Evolutionary conservation across 2,113 vertebrate genomes (phyloP).

Genomic region (Mohoua ochrocephala): DNA sequence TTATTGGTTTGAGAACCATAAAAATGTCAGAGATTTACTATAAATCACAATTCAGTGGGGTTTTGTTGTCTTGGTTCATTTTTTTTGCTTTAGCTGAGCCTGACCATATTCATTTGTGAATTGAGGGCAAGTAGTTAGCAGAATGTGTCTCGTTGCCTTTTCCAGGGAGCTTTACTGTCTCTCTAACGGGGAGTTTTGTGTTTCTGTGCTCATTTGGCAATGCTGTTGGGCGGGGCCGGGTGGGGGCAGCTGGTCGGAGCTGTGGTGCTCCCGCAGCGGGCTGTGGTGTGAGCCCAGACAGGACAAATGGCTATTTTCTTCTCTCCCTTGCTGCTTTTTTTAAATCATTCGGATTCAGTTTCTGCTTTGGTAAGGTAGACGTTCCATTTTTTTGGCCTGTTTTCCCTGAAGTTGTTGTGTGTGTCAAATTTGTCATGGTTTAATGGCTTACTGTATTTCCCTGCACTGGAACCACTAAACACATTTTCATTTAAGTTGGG

Average conservation of each 20-base stretch:
- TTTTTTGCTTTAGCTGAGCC: not conserved
- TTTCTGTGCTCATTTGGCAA: not conserved
- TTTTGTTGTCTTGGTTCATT: not conserved
- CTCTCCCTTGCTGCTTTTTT: not conserved
- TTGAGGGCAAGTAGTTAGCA: not conserved
- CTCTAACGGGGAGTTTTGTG: not conserved
- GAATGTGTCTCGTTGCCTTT: not conserved
- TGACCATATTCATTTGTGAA: not conserved
- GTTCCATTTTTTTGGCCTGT: conserved; percentile 24
- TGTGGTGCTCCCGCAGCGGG: not conserved
- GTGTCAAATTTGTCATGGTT: conserved; percentile 53
- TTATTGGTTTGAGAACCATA: conserved; percentile 46
- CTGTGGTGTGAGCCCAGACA: not conserved
- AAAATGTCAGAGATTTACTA: conserved; percentile 27
- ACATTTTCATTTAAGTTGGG: conserved; percentile 58
- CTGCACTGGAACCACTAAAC: conserved; percentile 43
- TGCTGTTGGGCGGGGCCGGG: not conserved
- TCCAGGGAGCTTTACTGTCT: not conserved
- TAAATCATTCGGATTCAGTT: not conserved
- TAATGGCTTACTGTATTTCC: conserved; percentile 49
- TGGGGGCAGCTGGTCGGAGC: not conserved
- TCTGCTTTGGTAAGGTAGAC: conserved; percentile 1
- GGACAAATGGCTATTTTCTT: not conserved
- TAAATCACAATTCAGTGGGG: conserved; percentile 17
- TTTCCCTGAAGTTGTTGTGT: conserved; percentile 50